Conservation (phyloP, 2,113 vertebrate species). For the Aspiorhynchus laticeps region DNA sequence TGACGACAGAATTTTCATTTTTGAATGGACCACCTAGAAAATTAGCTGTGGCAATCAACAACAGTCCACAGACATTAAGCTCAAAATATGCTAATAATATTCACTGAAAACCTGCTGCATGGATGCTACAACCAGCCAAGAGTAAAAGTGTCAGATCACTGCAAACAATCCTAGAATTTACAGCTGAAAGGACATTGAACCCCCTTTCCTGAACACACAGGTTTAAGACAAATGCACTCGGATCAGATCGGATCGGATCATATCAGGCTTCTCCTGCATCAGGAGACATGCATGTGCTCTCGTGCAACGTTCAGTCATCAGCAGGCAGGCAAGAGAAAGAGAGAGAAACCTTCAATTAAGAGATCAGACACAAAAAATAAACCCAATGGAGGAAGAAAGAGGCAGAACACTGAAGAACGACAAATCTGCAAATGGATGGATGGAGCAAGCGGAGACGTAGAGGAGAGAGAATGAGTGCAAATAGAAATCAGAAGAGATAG, state of each 20-base stretch:
- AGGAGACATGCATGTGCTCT: constrained; percentile 54
- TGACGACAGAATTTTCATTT: background rate
- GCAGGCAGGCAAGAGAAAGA: constrained; percentile 48
- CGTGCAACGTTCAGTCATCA: constrained; percentile 60
- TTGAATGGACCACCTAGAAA: background rate
- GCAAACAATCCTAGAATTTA: background rate
- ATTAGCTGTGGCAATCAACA: background rate
- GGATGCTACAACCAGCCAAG: background rate
- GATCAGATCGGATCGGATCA: constrained; percentile 9
- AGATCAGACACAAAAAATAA: constrained; percentile 40
- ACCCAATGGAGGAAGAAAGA: background rate
- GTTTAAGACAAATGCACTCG: constrained; percentile 50
- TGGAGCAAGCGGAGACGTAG: background rate
- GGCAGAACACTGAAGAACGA: background rate
- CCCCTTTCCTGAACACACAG: constrained; percentile 52
- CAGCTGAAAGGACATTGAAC: constrained; percentile 34
- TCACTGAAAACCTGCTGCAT: background rate
- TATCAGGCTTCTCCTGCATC: constrained; percentile 26
- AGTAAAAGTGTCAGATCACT: background rate
- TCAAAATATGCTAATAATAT: background rate
- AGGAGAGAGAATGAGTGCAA: constrained; percentile 22
- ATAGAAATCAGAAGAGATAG: background rate
- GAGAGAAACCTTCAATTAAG: constrained; percentile 46
- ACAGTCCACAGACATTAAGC: background rate
- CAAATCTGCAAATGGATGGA: background rate